Base-by-base conservation (phyloP, 2,113 vertebrate genomes). In the Rhegmatorhina hoffmannsi region DNA sequence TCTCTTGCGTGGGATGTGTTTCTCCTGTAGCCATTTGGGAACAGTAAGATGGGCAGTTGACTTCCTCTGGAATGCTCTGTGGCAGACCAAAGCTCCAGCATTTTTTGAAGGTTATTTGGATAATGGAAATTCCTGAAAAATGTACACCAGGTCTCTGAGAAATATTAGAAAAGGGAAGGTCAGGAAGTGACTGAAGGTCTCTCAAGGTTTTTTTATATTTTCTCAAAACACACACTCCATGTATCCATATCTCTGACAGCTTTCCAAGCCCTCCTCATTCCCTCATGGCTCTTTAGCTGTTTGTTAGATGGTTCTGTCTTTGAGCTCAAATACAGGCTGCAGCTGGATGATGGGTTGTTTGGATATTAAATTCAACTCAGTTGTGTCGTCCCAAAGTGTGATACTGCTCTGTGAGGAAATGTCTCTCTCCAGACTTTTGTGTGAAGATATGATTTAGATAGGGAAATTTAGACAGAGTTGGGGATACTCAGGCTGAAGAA, bases 1-100 rank as follows among this genome's bases (percentile, higher is more conserved):
- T 97, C 92, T 97, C 88, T 79, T 90, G 95, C 2, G 96, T 97
- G 94, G 95, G 94, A 78, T 91, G 95, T 94, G 76, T 94, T 94
- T 95, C 95, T 97, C 52, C 84, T 92, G 84, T 44, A 84, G 81
- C 79, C 76, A 6, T 93, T 72, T 90, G 93, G 90, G 88, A 96
- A 72, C 92, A 75, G 84, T 93, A 24, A 47, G 82, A 96, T 75
- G 90, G 82, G 90, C 92, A 94, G 93, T 94, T 94, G 70, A 81
- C 83, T 97, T 97, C 95, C 96, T 96, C 88, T 92, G 76, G 89
- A 92, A 90, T 70, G 72, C 60, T 92, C 68, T 0, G 5, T 84
- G 79, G 76, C 90, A 81, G 68, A 86, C 64, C 80, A 93, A 72
- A 90, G 59, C 83, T 74, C 59, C 9, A 3, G 56, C 59, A 11